A percentile compares a stretch with the other conserved stretches of the same genome.
These are phyloP conservation scores for Drosophila guanche DNA, from an alignment of 1,140 invertebrate genomes.

Conservation along the genomic window DNA sequence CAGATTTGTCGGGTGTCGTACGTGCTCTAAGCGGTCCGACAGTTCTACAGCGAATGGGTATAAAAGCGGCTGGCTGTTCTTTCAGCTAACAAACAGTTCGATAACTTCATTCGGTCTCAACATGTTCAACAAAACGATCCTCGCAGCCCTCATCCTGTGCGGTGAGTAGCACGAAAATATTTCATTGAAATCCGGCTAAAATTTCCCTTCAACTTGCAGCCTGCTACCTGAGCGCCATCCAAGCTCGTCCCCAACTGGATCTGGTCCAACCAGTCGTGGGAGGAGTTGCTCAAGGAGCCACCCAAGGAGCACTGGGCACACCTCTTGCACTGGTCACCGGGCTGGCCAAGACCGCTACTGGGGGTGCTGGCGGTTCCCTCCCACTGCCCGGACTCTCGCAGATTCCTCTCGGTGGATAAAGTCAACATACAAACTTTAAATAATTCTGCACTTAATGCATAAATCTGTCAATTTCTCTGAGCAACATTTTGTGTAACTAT, in stretches of 20 bases:
- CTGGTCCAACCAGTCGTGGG: background rate
- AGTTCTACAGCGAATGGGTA: background rate
- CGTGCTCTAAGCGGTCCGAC: slow-evolving; percentile 22
- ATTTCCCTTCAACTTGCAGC: slow-evolving; percentile 4
- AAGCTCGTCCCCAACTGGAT: background rate
- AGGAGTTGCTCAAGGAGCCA: background rate
- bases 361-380: too few species aligned
- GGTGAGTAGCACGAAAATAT: slow-evolving; percentile 40
- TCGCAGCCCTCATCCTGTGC: slow-evolving; percentile 54
- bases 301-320: background rate
- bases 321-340: too few species aligned
- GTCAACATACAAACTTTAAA: too few species aligned
- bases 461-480: too few species aligned
- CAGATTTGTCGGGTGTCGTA: slow-evolving; percentile 23
- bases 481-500: too few species aligned
- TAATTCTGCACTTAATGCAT: too few species aligned
- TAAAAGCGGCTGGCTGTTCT: slow-evolving; percentile 16
- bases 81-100: slow-evolving; percentile 38
- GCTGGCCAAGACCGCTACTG: too few species aligned
- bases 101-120: slow-evolving; percentile 20
- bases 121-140: slow-evolving; percentile 62
- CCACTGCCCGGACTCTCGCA: too few species aligned
- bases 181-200: background rate
- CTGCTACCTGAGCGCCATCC: slow-evolving; percentile 24
- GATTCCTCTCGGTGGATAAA: too few species aligned